Evolutionary conservation across 2,797 vertebrate species (phyloP).

Genomic region (Molossus molossus): DNA sequence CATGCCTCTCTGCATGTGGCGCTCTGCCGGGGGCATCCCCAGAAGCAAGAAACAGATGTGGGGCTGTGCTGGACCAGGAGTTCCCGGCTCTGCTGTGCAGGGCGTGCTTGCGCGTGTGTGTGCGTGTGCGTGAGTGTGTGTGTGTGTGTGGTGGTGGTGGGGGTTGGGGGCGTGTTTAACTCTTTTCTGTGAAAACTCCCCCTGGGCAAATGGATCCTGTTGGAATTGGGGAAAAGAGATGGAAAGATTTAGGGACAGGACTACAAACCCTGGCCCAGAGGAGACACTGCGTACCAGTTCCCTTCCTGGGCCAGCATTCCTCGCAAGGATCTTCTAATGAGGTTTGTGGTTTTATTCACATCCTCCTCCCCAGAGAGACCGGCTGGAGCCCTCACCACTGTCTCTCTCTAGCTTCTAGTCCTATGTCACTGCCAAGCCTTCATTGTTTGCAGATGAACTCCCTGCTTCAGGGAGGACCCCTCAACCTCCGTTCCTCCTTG

Average conservation of each 20-base stretch:
- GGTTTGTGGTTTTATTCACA: background rate
- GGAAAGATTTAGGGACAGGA: background rate
- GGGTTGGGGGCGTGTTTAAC: background rate
- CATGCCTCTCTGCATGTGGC: conserved; percentile 46
- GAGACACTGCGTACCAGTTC: background rate
- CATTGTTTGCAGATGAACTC: background rate
- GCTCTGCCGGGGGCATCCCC: conserved; percentile 30
- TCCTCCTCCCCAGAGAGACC: background rate
- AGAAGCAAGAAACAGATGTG: conserved; percentile 16
- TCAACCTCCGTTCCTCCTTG: background rate
- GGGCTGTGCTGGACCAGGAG: background rate
- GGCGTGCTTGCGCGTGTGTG: too few species aligned
- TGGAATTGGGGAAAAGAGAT: background rate
- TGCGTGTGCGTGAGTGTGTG: background rate
- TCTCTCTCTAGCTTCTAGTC: background rate
- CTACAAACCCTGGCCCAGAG: background rate
- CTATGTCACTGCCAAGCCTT: background rate
- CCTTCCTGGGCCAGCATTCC: background rate
- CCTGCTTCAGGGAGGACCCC: background rate
- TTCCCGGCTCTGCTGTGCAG: background rate
- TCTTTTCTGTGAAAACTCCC: background rate
- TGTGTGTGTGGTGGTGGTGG: accelerated
- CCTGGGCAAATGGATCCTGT: background rate
- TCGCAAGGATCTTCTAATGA: conserved; percentile 6
- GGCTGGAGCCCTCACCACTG: background rate